phyloP scores from a whole-genome alignment of 2,888 invertebrate genomes.

The Limnephilus rhombicus region DNA sequence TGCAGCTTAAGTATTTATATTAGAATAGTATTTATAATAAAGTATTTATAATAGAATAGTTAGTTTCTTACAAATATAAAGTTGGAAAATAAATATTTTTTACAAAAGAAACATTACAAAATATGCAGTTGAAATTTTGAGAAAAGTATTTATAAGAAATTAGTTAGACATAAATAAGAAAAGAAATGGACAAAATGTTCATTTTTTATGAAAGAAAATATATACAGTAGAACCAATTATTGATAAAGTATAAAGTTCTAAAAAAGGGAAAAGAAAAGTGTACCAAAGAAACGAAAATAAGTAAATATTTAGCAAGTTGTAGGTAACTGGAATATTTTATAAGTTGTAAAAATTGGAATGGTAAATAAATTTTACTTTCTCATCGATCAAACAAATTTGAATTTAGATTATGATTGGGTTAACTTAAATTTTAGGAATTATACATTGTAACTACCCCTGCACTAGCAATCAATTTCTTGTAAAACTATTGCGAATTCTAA shows the following conservation, averaged over 20 bases:
- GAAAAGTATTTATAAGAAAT: neutral
- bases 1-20: neutral
- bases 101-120: neutral
- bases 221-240: neutral
- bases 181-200: neutral
- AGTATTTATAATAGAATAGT: neutral
- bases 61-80: neutral
- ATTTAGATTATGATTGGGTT: neutral
- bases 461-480: neutral
- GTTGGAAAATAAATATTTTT: neutral
- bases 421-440: neutral
- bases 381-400: neutral
- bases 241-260: neutral
- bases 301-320: neutral
- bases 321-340: neutral
- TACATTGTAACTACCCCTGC: neutral
- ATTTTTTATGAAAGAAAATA: neutral
- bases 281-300: neutral
- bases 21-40: neutral
- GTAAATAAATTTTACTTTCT: neutral
- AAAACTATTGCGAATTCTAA: neutral
- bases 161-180: neutral
- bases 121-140: neutral
- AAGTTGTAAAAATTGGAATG: neutral
- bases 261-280: neutral